Conservation (phyloP, 2,888 invertebrate species). For the Eudemis profundana region DNA sequence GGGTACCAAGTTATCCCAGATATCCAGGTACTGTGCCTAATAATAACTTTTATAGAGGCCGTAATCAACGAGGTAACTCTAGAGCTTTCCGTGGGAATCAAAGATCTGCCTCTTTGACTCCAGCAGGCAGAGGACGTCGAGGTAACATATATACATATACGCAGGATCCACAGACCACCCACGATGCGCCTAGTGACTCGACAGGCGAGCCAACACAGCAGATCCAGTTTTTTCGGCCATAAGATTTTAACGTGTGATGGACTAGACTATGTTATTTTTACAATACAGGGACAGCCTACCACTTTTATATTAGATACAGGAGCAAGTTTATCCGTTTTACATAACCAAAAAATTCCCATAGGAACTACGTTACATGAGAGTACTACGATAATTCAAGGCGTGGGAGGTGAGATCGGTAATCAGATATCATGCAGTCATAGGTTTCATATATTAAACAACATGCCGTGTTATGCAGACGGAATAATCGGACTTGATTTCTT, state of each 20-base stretch:
- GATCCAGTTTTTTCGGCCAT: constrained; percentile 11
- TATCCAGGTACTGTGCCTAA: not conserved
- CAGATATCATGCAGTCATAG: too few relatives aligned
- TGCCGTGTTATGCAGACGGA: too few relatives aligned
- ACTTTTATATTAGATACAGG: constrained; percentile 2
- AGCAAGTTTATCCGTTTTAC: constrained; percentile 1
- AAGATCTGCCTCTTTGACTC: too few relatives aligned
- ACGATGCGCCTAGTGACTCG: not conserved
- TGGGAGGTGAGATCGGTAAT: constrained; percentile 9
- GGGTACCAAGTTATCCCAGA: not conserved
- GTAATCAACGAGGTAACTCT: not conserved
- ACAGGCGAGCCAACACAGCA: too few relatives aligned
- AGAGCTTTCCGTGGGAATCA: too few relatives aligned
- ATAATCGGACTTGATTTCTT: too few relatives aligned
- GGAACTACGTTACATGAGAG: not conserved
- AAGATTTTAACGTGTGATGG: constrained; percentile 13
- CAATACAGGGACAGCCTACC: not conserved
- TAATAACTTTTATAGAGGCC: not conserved
- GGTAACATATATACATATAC: not conserved
- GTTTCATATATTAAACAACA: too few relatives aligned
- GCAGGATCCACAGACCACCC: constrained; percentile 4
- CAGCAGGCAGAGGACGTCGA: not conserved
- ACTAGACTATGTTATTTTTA: constrained; percentile 2
- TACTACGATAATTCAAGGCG: constrained; percentile 8
- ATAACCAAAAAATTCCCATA: constrained; percentile 13